Base-by-base conservation (phyloP, 2,888 invertebrate species). In the Anagyrus pseudococci region DNA sequence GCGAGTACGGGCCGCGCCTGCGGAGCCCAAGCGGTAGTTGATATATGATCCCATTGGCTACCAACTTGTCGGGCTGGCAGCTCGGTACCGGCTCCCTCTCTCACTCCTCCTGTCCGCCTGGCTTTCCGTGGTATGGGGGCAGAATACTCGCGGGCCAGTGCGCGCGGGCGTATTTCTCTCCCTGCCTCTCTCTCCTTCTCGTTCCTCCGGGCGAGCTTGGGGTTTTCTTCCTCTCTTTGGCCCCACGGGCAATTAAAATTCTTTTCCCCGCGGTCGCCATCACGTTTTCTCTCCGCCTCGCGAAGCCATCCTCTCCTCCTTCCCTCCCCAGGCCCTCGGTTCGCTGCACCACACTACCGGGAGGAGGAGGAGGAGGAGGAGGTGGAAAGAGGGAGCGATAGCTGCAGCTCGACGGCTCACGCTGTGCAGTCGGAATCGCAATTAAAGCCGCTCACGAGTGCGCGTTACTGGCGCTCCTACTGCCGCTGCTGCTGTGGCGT, bases 21-120 rank as follows among this genome's bases (percentile, higher is more conserved):
- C 46, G 59, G 33, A 26, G 55, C 53, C 43, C 56, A 62, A 33
- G 63, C 53, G n/a, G 53, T n/a, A n/a, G 76, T 77, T 78, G 78
- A 78, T 78, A 77, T 77, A 78, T 77, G 76, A 78, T 77, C 75
- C 74, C 74, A 78, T 78, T 78, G 78, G 78, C 78, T 78, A 78
- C 77, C 75, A 77, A 76, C 75, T 75, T 72, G 73, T 74, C 75
- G 70, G 72, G 72, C 73, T 71, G 72, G 71, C 72, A 72, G 72
- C 73, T 72, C 74, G 69, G 74, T 73, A 73, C 73, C 70, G 73
- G 73, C 33, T 22, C 25, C 26, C 19, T 33, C 47, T 40, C 29
- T 13, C 19, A 72, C 33, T 22, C 25, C 26, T 25, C 33, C 47
- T 40, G 25, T 13, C 19, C n/a, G 43, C 17, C 19, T 40, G 20